These are phyloP conservation scores for Panonychus citri DNA, from an alignment of 1,140 invertebrate species.

Conservation along the genomic window DNA sequence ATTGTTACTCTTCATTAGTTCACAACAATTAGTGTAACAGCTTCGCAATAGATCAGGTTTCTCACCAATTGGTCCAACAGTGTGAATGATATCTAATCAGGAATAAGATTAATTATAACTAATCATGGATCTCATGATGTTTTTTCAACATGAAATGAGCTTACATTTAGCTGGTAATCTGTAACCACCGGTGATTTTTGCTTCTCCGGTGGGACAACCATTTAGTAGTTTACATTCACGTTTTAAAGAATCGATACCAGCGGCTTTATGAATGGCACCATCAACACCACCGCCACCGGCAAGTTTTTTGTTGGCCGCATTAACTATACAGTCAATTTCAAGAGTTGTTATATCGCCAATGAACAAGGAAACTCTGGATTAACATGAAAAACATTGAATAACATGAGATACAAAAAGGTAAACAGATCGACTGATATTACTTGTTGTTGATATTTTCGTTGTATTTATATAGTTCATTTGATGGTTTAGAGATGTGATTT, in stretches of 20 bases:
- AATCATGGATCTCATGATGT: no score
- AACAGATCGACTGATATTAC: background rate
- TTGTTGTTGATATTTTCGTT: background rate
- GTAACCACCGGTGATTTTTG: constrained; percentile 51
- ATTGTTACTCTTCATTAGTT: constrained; percentile 32
- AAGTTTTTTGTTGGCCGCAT: constrained; percentile 73
- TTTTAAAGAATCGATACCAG: constrained; percentile 34
- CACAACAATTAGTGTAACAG: constrained; percentile 43
- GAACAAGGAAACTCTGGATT: constrained; percentile 18
- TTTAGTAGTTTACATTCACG: constrained; percentile 43
- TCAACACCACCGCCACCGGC: constrained; percentile 31
- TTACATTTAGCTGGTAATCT: constrained; percentile 42
- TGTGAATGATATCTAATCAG: constrained; percentile 42
- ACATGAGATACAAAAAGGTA: background rate
- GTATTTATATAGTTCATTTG: background rate
- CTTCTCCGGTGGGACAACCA: constrained; percentile 48
- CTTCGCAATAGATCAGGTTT: constrained; percentile 35
- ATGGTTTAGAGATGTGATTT: background rate
- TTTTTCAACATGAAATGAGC: no score
- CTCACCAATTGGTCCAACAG: constrained; percentile 51
- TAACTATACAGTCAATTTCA: constrained; percentile 71
- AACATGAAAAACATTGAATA: background rate
- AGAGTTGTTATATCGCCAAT: constrained; percentile 60
- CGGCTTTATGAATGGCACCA: constrained; percentile 56
- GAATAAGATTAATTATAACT: background rate